Conservation (phyloP, 2,888 invertebrate species). For the Ophion costatus region DNA sequence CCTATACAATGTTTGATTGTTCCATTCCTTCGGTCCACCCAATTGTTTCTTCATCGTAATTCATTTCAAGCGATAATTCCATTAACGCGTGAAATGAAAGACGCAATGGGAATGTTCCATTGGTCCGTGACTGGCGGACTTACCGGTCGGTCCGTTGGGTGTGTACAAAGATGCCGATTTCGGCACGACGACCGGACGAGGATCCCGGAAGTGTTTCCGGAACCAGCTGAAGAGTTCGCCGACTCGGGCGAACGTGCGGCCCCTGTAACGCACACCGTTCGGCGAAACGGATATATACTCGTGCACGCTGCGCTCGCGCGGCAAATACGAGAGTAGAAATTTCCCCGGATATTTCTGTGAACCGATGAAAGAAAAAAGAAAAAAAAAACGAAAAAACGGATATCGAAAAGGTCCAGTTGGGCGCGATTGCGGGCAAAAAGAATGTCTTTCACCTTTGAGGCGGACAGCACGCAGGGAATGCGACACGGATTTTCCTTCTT, state of each 20-base stretch:
- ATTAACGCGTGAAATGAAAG: too few relatives aligned
- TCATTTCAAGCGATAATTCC: too few relatives aligned
- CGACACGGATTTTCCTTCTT: constrained; percentile 94
- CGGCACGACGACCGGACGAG: constrained; percentile 85
- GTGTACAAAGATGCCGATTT: constrained; percentile 86
- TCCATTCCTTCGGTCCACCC: too few relatives aligned
- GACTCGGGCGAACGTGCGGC: constrained; percentile 93
- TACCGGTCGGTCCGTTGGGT: constrained; percentile 79
- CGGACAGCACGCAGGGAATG: constrained; percentile 94
- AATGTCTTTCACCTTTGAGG: constrained; percentile 86
- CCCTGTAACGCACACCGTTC: constrained; percentile 96
- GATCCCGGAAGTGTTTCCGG: constrained; percentile 98
- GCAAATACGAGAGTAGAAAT: constrained; percentile 97
- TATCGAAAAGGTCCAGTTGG: background rate
- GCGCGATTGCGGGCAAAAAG: too few relatives aligned
- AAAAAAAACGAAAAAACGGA: background rate
- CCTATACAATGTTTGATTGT: too few relatives aligned
- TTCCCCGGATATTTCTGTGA: constrained; percentile 92
- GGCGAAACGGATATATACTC: constrained; percentile 96
- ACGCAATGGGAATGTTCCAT: too few relatives aligned
- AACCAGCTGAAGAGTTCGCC: constrained; percentile 96
- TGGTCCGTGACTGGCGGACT: background rate
- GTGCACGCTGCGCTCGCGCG: constrained; percentile 92
- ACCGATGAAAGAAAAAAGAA: background rate
- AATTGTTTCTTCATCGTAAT: too few relatives aligned